A percentile compares a stretch with the other conserved stretches of the same genome.
These are phyloP conservation scores for Heliconius hermathena DNA, from an alignment of 1,140 invertebrate genomes.

Conservation along the genomic window DNA sequence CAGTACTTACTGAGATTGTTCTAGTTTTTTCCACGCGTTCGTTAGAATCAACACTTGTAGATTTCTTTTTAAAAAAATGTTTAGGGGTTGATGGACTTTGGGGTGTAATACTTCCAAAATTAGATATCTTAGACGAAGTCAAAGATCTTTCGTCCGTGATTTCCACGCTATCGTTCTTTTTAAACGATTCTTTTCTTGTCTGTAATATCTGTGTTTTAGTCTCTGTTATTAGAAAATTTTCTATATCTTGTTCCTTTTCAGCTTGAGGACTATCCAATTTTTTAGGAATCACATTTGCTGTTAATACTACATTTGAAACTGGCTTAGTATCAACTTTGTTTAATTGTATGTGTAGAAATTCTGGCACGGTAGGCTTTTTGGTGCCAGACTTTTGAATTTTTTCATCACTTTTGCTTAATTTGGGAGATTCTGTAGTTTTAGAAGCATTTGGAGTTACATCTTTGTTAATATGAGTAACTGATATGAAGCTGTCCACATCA, in stretches of 20 bases:
- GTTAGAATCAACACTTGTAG: constrained; percentile 63
- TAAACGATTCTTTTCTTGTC: constrained; percentile 51
- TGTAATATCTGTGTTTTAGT: constrained; percentile 47
- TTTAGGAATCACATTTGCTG: constrained; percentile 80
- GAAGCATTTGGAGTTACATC: constrained; percentile 49
- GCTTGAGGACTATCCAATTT: constrained; percentile 66
- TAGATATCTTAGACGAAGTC: constrained; percentile 1
- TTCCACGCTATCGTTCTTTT: constrained; percentile 55
- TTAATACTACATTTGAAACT: constrained; percentile 83
- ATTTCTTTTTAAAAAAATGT: constrained; percentile 72
- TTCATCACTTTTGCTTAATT: constrained; percentile 71
- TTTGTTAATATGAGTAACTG: constrained; percentile 73
- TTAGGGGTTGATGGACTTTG: constrained; percentile 68
- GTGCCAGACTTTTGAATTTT: constrained; percentile 62
- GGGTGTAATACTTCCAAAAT: constrained; percentile 42
- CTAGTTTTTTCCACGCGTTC: constrained; percentile 67
- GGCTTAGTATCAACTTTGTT: constrained; percentile 86
- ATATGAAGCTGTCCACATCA: constrained; percentile 70
- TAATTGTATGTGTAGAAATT: constrained; percentile 87
- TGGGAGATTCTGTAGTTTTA: constrained; percentile 55
- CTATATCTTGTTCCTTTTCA: constrained; percentile 63
- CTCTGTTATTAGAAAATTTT: constrained; percentile 58
- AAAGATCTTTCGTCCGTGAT: constrained; percentile 54
- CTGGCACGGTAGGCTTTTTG: constrained; percentile 80
- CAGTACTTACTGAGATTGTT: constrained; percentile 71